These are phyloP conservation scores for Meles meles DNA, from an alignment of 2,113 vertebrate species.

Conservation along the genomic window DNA sequence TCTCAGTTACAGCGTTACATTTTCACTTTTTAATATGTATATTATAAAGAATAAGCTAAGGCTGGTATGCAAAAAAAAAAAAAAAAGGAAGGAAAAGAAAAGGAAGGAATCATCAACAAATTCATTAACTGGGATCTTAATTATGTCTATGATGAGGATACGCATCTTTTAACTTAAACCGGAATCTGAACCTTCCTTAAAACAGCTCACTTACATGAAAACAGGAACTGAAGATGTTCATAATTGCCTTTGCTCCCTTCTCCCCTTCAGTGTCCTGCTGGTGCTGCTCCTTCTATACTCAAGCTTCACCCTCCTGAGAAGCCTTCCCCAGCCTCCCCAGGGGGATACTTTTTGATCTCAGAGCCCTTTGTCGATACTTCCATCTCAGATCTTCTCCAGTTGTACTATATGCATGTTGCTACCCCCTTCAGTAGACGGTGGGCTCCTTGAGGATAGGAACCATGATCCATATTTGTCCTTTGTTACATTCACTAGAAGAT, in stretches of 20 bases:
- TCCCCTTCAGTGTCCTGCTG: neutral
- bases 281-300: neutral
- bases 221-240: neutral
- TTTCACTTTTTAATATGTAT: conserved; percentile 46
- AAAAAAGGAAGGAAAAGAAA: conserved; percentile 12
- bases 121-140: conserved; percentile 27
- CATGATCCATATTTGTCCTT: neutral
- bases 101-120: neutral
- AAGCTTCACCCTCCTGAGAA: neutral
- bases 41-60: conserved; percentile 36
- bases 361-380: neutral
- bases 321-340: neutral
- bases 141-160: neutral
- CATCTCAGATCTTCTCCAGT: neutral
- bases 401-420: neutral
- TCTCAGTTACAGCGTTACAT: conserved; percentile 34
- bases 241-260: too few relatives aligned
- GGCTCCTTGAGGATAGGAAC: neutral
- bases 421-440: neutral
- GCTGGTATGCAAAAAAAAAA: neutral
- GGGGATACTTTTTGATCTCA: neutral
- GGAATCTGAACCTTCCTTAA: neutral
- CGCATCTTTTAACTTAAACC: neutral
- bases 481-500: neutral
- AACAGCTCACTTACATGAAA: neutral